Evolutionary conservation across 2,113 vertebrate species (phyloP), one percentile per base, ranked within the genome.

Genomic region (Octodon degus): DNA sequence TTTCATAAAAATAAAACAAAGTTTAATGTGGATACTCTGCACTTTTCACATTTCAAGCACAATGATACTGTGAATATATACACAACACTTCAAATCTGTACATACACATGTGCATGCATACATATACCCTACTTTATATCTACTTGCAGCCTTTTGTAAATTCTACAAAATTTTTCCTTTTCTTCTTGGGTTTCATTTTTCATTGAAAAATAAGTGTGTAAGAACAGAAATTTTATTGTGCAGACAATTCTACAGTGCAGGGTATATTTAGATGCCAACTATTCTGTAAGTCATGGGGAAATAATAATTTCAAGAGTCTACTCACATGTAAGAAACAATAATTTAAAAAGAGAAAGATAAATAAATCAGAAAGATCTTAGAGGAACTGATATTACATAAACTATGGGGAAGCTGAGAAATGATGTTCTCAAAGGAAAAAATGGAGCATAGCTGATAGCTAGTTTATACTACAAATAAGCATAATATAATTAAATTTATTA

Each of bases 401-500:
- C 53, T 93, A 93, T 67, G 50, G 20, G 43, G 60, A 72, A 32
- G 62, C 65, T 92, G 37, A 93, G 63, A 94, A 94, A 93, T 93
- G 11, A 90, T 70, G 94, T 50, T 93, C 65, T 97, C 47, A 94
- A 86, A 95, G 60, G 30, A 88, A 95, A 95, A 95, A 95, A 88
- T 79, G 34, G 53, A 90, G 60, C 19, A 89, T 10, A 82, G 85
- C 53, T 17, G 50, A 94, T 89, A 95, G 53, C 30, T 95, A 93
- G 77, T 95, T 95, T 93, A 93, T 80, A 95, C 76, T 96, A 94
- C 14, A 89, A 70, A 96, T 68, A 96, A 74, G 19, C 67, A 62
- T 55, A 95, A 93, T 58, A 76, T 87, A 95, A 97, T 53, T 85
- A 47, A 82, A 90, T 79, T 81, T 72, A 95, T 94, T 96, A 96